These are phyloP conservation scores for Hirtodrosophila alboralis DNA, from an alignment of 2,888 invertebrate genomes.

Conservation along the genomic window DNA sequence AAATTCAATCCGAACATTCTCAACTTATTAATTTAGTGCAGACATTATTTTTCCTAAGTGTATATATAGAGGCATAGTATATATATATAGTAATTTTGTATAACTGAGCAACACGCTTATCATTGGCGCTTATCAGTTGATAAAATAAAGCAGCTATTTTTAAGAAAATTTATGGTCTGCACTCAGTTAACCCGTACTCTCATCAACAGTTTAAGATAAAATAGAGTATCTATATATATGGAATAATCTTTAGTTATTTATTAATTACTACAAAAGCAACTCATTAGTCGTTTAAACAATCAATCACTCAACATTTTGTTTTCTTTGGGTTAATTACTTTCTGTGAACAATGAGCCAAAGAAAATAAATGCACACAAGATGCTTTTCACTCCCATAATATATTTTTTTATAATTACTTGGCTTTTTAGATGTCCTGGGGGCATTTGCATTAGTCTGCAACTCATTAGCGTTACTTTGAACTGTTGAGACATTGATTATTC, in stretches of 20 bases:
- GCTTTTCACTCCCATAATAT: conserved; percentile 20
- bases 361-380: conserved; percentile 7
- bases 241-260: conserved; percentile 2
- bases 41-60: too few species aligned
- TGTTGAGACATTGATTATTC: conserved; percentile 54
- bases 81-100: conserved; percentile 3
- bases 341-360: conserved; percentile 17
- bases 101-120: conserved; percentile 33
- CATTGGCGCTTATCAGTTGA: conserved; percentile 48
- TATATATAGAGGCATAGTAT: too few species aligned
- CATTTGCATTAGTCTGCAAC: conserved; percentile 61
- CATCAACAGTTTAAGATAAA: background rate
- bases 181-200: background rate
- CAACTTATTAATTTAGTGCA: too few species aligned
- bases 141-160: conserved; percentile 48
- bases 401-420: conserved; percentile 9
- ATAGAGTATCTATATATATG: too few species aligned
- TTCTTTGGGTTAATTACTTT: conserved; percentile 53
- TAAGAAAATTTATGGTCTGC: conserved; percentile 6
- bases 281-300: conserved; percentile 56
- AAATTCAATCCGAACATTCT: too few species aligned
- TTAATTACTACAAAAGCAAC: conserved; percentile 8
- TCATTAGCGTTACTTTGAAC: conserved; percentile 56
- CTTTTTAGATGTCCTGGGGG: conserved; percentile 31
- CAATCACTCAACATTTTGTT: conserved; percentile 49